phyloP scores from a whole-genome alignment of 2,797 vertebrate genomes.

The Urophycis tenuis region DNA sequence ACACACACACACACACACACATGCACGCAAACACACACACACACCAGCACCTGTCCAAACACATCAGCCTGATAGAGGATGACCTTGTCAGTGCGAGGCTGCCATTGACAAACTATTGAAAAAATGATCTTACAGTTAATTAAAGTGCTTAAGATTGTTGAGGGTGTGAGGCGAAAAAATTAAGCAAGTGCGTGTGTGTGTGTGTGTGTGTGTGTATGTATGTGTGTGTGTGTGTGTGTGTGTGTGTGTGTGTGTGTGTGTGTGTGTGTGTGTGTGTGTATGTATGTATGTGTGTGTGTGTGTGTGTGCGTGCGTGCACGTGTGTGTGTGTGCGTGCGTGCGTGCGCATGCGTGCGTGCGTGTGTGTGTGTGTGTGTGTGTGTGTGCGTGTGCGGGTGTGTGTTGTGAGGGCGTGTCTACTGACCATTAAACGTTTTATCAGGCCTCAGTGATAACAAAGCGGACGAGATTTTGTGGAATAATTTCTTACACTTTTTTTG shows the following conservation, averaged over 20 bases:
- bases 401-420: neutral
- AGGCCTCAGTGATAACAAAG: too few species aligned
- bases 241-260: too few species aligned
- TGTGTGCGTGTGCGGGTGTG: neutral
- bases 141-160: neutral
- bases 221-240: too few species aligned
- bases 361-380: too few species aligned
- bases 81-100: neutral
- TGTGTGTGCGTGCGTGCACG: too few species aligned
- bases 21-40: constrained; percentile 12
- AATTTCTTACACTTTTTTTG: neutral
- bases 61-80: neutral
- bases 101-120: neutral
- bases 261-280: too few species aligned
- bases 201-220: neutral
- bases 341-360: neutral
- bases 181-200: neutral
- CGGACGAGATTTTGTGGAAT: neutral
- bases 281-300: too few species aligned
- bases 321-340: too few species aligned
- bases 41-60: too few species aligned
- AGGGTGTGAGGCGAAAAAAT: neutral
- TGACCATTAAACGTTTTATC: neutral
- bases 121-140: neutral
- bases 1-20: constrained; percentile 26